Percentiles rank a stretch among this genome's conserved stretches.
These are phyloP conservation scores for Chloropsis cyanopogon DNA, from an alignment of 2,113 vertebrate species.

Conservation along the genomic window DNA sequence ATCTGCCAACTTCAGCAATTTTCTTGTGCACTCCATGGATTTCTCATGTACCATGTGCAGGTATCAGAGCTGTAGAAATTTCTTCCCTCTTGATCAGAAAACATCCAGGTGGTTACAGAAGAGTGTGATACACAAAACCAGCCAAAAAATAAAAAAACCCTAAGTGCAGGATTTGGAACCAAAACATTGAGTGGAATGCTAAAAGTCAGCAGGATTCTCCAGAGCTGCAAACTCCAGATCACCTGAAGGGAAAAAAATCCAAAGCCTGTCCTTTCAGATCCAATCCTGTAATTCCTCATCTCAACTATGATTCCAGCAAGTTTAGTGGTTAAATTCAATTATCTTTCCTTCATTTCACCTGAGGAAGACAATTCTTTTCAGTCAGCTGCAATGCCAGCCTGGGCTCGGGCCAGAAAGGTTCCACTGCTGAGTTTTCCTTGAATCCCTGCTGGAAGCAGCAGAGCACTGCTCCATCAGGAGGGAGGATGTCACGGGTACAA, in stretches of 20 bases:
- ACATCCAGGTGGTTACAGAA: not conserved
- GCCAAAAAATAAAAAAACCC: not conserved
- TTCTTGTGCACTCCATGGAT: not conserved
- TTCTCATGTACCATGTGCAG: not conserved
- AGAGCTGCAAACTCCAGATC: not conserved
- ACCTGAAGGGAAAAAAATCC: not conserved
- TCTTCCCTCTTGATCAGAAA: not conserved
- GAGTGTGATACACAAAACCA: not conserved
- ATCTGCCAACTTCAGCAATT: constrained; percentile 17
- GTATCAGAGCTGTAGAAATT: not conserved
- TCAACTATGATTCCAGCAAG: not conserved
- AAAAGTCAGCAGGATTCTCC: not conserved
- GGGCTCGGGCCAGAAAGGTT: not conserved
- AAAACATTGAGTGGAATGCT: not conserved
- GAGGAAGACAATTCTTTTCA: not conserved
- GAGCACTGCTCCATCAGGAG: not conserved
- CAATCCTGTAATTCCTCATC: not conserved
- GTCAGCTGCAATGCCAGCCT: not conserved
- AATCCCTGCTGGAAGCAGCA: not conserved
- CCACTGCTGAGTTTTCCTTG: not conserved
- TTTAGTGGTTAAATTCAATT: not conserved
- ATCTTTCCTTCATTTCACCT: not conserved
- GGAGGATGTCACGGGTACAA: not conserved
- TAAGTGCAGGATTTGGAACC: not conserved
- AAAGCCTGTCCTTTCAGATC: not conserved